Conservation (phyloP, 2,113 vertebrate species). For the Pituophis catenifer region DNA sequence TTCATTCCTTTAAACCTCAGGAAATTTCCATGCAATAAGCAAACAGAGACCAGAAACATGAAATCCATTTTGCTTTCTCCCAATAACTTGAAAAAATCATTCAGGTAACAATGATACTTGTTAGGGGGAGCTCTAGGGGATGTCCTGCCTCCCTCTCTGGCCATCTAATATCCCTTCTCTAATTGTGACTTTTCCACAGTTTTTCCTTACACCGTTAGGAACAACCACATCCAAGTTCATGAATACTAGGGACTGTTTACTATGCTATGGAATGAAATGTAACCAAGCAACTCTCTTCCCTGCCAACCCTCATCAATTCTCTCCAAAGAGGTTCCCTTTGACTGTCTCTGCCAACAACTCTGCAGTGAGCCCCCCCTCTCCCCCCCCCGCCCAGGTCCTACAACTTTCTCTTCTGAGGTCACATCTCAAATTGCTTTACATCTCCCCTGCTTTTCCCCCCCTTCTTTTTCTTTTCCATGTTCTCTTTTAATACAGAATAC, state of each 20-base stretch:
- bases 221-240: background rate
- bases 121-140: background rate
- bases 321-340: background rate
- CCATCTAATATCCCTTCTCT: background rate
- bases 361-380: background rate
- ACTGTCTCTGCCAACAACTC: background rate
- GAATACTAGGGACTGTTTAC: background rate
- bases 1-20: no score
- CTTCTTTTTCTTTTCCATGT: constrained; percentile 66
- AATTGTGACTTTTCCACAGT: background rate
- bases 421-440: background rate
- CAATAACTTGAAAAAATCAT: no score
- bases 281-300: background rate
- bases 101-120: no score
- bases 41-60: no score
- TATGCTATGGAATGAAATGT: background rate
- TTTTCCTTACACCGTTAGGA: background rate
- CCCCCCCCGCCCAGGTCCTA: background rate
- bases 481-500: constrained; percentile 79
- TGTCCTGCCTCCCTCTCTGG: background rate
- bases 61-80: no score
- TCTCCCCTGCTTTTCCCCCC: background rate
- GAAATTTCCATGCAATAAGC: no score
- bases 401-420: background rate
- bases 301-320: background rate